These are phyloP conservation scores for Papilio aristodemus DNA, from an alignment of 1,140 invertebrate species.

Conservation along the genomic window DNA sequence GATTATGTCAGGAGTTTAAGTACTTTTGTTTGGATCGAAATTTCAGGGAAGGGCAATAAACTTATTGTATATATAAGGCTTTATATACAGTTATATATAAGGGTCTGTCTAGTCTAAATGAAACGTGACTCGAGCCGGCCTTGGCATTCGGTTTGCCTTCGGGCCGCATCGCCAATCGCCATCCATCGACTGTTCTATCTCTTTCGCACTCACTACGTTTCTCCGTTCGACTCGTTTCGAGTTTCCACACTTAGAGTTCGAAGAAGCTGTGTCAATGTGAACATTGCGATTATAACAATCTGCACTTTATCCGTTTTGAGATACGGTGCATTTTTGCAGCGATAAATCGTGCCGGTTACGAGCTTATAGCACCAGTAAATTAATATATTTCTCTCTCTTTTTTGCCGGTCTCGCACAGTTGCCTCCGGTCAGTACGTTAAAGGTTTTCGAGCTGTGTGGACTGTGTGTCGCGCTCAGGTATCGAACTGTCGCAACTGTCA, in stretches of 20 bases:
- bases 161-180: slow-evolving; percentile 49
- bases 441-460: slow-evolving; percentile 56
- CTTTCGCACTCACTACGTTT: slow-evolving; percentile 62
- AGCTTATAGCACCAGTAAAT: slow-evolving; percentile 49
- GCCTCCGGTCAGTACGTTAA: slow-evolving; percentile 70
- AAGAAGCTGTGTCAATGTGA: slow-evolving; percentile 62
- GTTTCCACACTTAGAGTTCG: slow-evolving; percentile 70
- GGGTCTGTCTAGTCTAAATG: slow-evolving; percentile 64
- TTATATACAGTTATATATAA: slow-evolving; percentile 41
- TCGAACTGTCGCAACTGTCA: slow-evolving; percentile 45
- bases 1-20: slow-evolving; percentile 7
- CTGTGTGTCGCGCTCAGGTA: slow-evolving; percentile 41
- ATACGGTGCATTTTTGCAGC: slow-evolving; percentile 46
- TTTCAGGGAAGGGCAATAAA: slow-evolving; percentile 47
- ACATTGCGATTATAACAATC: slow-evolving; percentile 38
- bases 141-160: slow-evolving; percentile 62
- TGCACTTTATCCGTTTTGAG: slow-evolving; percentile 50
- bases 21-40: slow-evolving; percentile 4
- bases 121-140: slow-evolving; percentile 71
- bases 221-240: slow-evolving; percentile 59
- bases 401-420: slow-evolving; percentile 68
- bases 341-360: slow-evolving; percentile 38
- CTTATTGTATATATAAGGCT: slow-evolving; percentile 28
- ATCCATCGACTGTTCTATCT: slow-evolving; percentile 46
- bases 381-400: slow-evolving; percentile 74